A percentile compares a stretch with the other conserved stretches of the same genome.
phyloP scores from a whole-genome alignment of 2,797 vertebrate species.

The Gallirallus australis region DNA sequence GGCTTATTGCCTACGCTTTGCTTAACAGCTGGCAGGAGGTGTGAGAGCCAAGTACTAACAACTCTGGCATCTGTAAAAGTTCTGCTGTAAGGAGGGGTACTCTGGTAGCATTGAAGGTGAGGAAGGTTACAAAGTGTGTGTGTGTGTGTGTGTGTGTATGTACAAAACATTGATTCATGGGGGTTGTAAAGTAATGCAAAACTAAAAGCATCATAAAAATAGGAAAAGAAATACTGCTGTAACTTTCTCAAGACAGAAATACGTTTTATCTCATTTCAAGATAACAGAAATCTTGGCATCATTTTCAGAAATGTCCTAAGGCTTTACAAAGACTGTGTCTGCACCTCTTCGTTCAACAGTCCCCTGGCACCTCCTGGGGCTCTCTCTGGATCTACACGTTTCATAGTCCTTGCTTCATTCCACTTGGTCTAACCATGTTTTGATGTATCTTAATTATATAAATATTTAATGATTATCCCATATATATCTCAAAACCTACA shows the following conservation, averaged over 20 bases:
- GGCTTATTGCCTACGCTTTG: neutral
- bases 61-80: neutral
- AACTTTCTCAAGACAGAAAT: neutral
- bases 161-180: neutral
- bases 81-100: neutral
- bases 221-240: neutral
- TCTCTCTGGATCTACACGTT: neutral
- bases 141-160: fast-evolving
- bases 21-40: neutral
- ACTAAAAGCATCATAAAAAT: neutral
- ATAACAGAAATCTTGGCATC: neutral
- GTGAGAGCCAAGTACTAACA: neutral
- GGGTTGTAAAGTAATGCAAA: neutral
- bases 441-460: neutral
- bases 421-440: neutral
- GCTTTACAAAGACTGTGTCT: neutral
- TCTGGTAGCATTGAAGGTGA: neutral
- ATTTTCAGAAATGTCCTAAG: neutral
- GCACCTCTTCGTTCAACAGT: neutral
- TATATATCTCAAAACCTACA: neutral
- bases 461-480: neutral
- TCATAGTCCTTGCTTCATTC: neutral
- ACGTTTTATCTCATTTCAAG: neutral
- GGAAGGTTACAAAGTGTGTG: neutral
- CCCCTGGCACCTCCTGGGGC: neutral